Evolutionary conservation across 2,888 invertebrate genomes (phyloP), one percentile per base, ranked within the genome.

Genomic region (Clostera curtula): DNA sequence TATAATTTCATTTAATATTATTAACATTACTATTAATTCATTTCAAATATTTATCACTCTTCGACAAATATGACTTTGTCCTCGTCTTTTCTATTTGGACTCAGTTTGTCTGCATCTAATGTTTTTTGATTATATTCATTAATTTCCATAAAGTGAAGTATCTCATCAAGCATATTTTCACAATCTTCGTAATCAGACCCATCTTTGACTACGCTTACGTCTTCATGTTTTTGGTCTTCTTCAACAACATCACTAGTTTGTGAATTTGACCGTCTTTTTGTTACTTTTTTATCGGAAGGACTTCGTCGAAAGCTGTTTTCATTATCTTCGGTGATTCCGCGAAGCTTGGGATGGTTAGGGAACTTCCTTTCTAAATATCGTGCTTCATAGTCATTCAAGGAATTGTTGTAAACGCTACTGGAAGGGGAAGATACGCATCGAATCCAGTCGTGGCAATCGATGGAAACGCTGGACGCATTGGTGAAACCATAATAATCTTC

Each of bases 371-470:
- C 63, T 19, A 57, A 41, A 34, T 64, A 63, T 36, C 39, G 60
- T 3, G 51, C 36, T 43, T 68, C 68, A 28, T 60, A 52, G 21
- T 68, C 66, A 24, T 59, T 65, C n/a, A 69, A 42, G 1, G 73
- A 71, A 34, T 66, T 67, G 19, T 69, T 67, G 40, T 70, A 73
- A 23, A 69, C 55, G 30, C 75, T 74, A 25, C 57, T 71, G 1
- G 59, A 51, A 3, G 71, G 70, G 11, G 73, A 63, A 1, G 74
- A 69, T 3, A 61, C 41, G 19, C 67, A 59, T 37, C 60, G 56
- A 7, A 82, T 61, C 79, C 80, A 80, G 37, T 80, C 79, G 31
- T 69, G 64, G 23, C 69, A 72, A 11, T 72, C 73, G 25, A 76
- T 66, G 0, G 75, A 72, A 12, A 74, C 49, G 29, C 71, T 79